A percentile compares a stretch with the other conserved stretches of the same genome.
Evolutionary conservation across 2,113 vertebrate species (phyloP).

Genomic region (Microcebus ravelobensis): DNA sequence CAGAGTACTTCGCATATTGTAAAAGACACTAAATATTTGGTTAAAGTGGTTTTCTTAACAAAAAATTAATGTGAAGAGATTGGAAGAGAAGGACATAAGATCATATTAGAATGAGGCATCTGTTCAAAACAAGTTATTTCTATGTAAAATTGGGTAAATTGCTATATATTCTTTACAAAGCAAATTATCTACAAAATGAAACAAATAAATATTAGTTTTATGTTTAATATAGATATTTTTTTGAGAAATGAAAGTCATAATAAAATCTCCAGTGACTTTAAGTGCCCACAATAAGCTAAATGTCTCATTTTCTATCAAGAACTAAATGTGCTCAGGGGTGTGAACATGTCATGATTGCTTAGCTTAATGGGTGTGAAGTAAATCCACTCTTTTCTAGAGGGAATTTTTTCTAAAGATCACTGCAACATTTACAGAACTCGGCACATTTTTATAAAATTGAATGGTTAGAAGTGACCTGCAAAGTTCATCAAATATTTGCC

Average conservation of each 20-base stretch:
- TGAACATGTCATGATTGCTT: constrained; percentile 34
- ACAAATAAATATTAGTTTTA: constrained; percentile 24
- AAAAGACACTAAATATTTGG: neutral
- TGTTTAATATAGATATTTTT: constrained; percentile 14
- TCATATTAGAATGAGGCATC: neutral
- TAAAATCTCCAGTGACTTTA: neutral
- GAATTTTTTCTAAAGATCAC: constrained; percentile 42
- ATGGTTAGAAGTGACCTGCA: constrained; percentile 32
- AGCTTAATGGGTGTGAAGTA: constrained; percentile 61
- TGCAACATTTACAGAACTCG: constrained; percentile 26
- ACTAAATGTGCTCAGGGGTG: constrained; percentile 34
- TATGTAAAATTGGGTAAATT: neutral
- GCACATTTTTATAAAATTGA: constrained; percentile 39
- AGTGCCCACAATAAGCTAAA: constrained; percentile 25
- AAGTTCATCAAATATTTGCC: constrained; percentile 50
- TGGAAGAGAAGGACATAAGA: neutral
- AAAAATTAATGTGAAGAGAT: neutral
- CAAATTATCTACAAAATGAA: constrained; percentile 52
- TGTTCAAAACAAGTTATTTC: constrained; percentile 36
- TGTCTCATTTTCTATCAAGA: constrained; percentile 48
- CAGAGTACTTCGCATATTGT: neutral
- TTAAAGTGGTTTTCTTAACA: neutral
- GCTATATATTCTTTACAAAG: constrained; percentile 44
- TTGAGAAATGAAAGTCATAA: constrained; percentile 21
- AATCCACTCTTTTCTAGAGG: constrained; percentile 32